Percentiles rank a stretch among this genome's conserved stretches.
Evolutionary conservation across 2,888 invertebrate genomes (phyloP).

Genomic region (Erpobdella octoculata): DNA sequence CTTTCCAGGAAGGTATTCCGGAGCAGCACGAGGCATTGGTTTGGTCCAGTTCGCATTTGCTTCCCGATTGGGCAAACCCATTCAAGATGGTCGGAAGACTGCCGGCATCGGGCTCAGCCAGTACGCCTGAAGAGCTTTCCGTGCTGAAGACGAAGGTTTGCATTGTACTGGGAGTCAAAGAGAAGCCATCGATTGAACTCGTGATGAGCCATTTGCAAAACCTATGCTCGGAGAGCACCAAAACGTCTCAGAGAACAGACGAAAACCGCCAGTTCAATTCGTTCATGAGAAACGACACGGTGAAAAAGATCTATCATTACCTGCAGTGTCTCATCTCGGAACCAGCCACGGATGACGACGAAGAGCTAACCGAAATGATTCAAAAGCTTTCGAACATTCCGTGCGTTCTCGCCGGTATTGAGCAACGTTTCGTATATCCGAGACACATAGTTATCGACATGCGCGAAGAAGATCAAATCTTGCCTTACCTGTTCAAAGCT

Average conservation of each 20-base stretch:
- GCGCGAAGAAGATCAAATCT: constrained; percentile 39
- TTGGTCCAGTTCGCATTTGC: constrained; percentile 36
- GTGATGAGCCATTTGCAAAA: constrained; percentile 34
- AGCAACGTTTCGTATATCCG: constrained; percentile 36
- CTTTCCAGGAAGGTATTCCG: constrained; percentile 36
- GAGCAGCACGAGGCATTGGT: constrained; percentile 36
- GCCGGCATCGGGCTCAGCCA: constrained; percentile 4
- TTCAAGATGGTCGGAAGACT: constrained; percentile 34
- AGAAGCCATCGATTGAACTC: constrained; percentile 29
- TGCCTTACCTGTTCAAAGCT: constrained; percentile 38
- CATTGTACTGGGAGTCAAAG: constrained; percentile 30
- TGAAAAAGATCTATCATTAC: constrained; percentile 38
- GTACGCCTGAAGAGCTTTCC: neutral
- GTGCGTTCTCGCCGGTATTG: constrained; percentile 37
- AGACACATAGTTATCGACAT: constrained; percentile 38
- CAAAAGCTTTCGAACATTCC: constrained; percentile 16
- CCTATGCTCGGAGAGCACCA: constrained; percentile 20
- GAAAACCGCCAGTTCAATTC: constrained; percentile 32
- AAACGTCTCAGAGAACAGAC: neutral
- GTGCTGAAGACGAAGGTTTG: constrained; percentile 30
- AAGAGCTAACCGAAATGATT: constrained; percentile 11
- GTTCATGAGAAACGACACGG: constrained; percentile 37
- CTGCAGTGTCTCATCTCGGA: constrained; percentile 31
- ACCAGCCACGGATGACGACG: constrained; percentile 13
- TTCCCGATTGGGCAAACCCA: constrained; percentile 41